These are phyloP conservation scores for Halcyon chelicuti DNA, from an alignment of 2,797 vertebrate genomes.

Conservation along the genomic window DNA sequence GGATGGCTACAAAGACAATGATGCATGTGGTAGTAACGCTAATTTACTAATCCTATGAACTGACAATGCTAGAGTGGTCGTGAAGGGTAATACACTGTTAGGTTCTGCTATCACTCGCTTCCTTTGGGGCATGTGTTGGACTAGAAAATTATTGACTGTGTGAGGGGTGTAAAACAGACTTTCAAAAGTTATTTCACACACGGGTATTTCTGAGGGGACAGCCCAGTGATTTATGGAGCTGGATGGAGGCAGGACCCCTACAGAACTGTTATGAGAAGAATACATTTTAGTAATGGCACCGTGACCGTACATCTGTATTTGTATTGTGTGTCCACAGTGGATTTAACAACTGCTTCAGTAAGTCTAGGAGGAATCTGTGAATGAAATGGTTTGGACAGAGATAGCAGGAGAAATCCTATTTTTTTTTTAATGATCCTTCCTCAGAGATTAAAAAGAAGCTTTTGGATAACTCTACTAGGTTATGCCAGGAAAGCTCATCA, in stretches of 20 bases:
- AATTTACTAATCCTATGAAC: background rate
- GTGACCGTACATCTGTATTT: background rate
- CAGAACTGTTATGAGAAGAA: background rate
- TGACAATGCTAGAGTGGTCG: background rate
- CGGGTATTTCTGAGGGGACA: background rate
- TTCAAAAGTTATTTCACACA: background rate
- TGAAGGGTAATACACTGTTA: background rate
- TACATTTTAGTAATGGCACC: background rate
- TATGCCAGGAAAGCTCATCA: constrained; percentile 20
- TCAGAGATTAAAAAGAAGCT: background rate
- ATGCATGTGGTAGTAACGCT: background rate
- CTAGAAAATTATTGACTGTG: background rate
- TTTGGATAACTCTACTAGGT: background rate
- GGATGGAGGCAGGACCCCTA: background rate
- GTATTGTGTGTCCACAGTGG: background rate
- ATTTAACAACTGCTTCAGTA: constrained; percentile 16
- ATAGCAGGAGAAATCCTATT: background rate
- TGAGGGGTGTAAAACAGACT: background rate
- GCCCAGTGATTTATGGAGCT: background rate
- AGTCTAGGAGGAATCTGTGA: background rate
- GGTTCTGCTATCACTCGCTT: background rate
- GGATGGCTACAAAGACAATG: background rate
- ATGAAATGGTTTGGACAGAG: background rate
- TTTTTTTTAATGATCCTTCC: constrained; percentile 2
- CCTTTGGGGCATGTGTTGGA: background rate